Conservation (phyloP, 2,888 invertebrate species). For the Epinotia nisella region DNA sequence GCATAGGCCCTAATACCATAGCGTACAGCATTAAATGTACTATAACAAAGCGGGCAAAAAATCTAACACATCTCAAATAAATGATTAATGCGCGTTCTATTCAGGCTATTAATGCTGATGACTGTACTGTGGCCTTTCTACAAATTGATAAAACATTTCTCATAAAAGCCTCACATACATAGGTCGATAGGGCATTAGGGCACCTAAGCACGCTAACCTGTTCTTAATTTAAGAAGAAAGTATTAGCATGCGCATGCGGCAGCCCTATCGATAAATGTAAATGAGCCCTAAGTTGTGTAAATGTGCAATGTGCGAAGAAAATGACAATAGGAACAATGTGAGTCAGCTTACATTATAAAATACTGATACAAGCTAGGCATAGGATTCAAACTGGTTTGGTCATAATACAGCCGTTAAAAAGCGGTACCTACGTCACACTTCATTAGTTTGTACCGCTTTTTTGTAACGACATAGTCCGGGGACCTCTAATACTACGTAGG, state of each 20-base stretch:
- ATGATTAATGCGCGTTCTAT: too few relatives aligned
- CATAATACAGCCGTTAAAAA: conserved; percentile 49
- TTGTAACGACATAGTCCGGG: conserved; percentile 15
- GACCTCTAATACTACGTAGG: conserved; percentile 45
- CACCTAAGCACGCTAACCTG: background rate
- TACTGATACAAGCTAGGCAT: conserved; percentile 79
- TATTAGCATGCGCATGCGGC: background rate
- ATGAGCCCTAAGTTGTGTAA: conserved; percentile 23
- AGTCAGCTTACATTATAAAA: conserved; percentile 75
- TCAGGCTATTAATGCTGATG: too few relatives aligned
- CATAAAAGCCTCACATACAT: background rate
- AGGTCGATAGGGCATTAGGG: background rate
- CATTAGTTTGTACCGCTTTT: background rate
- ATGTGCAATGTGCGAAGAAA: conserved; percentile 33
- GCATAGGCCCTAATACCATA: too few relatives aligned
- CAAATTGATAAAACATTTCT: background rate
- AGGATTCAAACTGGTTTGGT: conserved; percentile 66
- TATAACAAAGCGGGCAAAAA: too few relatives aligned
- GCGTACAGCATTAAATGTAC: too few relatives aligned
- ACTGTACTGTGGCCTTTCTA: background rate
- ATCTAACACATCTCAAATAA: too few relatives aligned
- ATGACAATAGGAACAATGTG: conserved; percentile 73
- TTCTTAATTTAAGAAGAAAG: background rate
- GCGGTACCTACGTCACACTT: conserved; percentile 40
- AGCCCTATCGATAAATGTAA: background rate